phyloP scores from a whole-genome alignment of 2,888 invertebrate species.

The Busseola fusca region DNA sequence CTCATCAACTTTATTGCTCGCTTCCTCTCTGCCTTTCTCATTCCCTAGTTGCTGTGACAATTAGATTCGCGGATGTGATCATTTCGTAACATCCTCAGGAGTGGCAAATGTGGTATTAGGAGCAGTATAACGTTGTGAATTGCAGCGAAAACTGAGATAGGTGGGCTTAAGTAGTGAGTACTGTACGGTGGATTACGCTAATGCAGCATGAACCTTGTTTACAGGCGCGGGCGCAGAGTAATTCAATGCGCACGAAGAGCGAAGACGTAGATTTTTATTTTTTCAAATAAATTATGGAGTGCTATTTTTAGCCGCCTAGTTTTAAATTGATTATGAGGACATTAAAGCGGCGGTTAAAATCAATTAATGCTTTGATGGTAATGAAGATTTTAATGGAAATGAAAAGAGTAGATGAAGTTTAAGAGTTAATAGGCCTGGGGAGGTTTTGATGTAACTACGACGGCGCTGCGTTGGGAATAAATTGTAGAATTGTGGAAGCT shows the following conservation, averaged over 20 bases:
- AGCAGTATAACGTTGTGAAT: slow-evolving; percentile 73
- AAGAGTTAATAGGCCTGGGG: slow-evolving; percentile 8
- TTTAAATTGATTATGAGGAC: slow-evolving; percentile 29
- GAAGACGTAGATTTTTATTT: slow-evolving; percentile 18
- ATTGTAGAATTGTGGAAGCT: not conserved
- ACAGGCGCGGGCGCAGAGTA: slow-evolving; percentile 48
- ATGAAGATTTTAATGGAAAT: slow-evolving; percentile 25
- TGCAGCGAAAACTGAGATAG: slow-evolving; percentile 73
- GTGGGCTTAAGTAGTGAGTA: slow-evolving; percentile 52
- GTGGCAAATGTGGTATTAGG: slow-evolving; percentile 70
- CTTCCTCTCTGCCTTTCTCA: slow-evolving; percentile 58
- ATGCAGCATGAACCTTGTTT: slow-evolving; percentile 59
- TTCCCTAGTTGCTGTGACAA: slow-evolving; percentile 69
- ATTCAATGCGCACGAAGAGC: slow-evolving; percentile 40
- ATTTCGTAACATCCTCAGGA: slow-evolving; percentile 79
- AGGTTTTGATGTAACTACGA: not conserved
- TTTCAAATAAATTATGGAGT: slow-evolving; percentile 34
- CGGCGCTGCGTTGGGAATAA: not conserved
- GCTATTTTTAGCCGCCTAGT: slow-evolving; percentile 24
- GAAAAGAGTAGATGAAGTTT: slow-evolving; percentile 6
- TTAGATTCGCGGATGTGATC: slow-evolving; percentile 79
- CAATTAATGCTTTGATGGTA: slow-evolving; percentile 23
- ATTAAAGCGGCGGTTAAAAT: slow-evolving; percentile 25
- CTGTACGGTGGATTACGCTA: slow-evolving; percentile 60
- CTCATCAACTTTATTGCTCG: slow-evolving; percentile 57